A percentile compares a stretch with the other conserved stretches of the same genome.
These are phyloP conservation scores for Dinomys branickii DNA, from an alignment of 2,113 vertebrate genomes.

Conservation along the genomic window DNA sequence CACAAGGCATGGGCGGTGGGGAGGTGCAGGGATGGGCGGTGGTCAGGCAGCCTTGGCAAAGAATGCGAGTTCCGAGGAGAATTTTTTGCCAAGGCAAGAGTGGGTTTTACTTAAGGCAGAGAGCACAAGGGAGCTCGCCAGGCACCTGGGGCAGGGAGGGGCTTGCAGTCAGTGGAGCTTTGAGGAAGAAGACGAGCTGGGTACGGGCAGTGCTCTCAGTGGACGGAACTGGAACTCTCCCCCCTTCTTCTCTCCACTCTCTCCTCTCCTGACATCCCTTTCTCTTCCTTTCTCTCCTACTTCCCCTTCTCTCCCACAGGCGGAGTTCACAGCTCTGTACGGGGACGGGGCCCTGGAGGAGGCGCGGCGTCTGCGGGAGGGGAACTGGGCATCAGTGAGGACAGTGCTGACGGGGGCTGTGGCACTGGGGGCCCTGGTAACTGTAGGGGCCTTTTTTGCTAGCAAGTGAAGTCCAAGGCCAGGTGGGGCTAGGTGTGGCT, in stretches of 20 bases:
- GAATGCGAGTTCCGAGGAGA: conserved; percentile 43
- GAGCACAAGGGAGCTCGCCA: conserved; percentile 25
- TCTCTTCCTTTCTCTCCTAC: conserved; percentile 79
- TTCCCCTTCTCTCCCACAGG: conserved; percentile 83
- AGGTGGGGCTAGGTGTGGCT: conserved; percentile 69
- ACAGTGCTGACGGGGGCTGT: conserved; percentile 85
- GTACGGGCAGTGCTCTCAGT: conserved; percentile 64
- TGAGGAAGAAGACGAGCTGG: conserved; percentile 43
- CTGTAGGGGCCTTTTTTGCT: conserved; percentile 85
- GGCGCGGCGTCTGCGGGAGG: conserved; percentile 84
- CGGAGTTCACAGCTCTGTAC: conserved; percentile 84
- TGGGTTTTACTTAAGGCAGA: conserved; percentile 23
- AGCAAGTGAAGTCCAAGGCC: conserved; percentile 82
- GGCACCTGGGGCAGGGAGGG: background rate
- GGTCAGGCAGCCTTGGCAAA: conserved; percentile 37
- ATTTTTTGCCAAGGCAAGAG: background rate
- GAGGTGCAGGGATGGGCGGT: background rate
- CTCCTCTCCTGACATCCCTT: conserved; percentile 77
- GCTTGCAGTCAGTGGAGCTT: conserved; percentile 4
- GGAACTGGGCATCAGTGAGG: conserved; percentile 85
- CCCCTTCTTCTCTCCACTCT: conserved; percentile 75
- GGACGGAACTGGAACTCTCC: conserved; percentile 79
- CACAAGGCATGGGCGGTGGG: background rate
- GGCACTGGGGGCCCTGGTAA: conserved; percentile 85
- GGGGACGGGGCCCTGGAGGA: conserved; percentile 85